Base-by-base conservation (phyloP, 2,113 vertebrate species). In the Grantiella picta region DNA sequence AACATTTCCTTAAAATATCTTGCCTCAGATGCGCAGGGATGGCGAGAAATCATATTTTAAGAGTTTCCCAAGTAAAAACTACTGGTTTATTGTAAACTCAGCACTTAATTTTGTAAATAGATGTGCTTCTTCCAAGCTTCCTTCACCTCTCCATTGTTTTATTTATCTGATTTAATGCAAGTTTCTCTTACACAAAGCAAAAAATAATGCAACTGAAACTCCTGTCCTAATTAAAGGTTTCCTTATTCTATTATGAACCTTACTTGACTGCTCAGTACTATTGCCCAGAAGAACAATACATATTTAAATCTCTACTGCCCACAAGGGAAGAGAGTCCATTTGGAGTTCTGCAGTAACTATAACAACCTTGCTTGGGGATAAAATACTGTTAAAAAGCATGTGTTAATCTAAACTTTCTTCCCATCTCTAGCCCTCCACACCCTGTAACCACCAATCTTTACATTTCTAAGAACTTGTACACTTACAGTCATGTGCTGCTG, bases 201-300 rank as follows among this genome's bases (percentile, higher is more conserved):
- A 71, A 66, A 64, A 89, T 78, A 94, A 92, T 24, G 54, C 79
- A 84, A 38, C 11, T 64, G 40, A 93, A 95, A 93, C 56, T 89
- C 61, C 49, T 66, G 73, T 95, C 91, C 87, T 96, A 96, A 94
- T 94, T 96, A 95, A 78, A 97, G 77, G 44, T 69, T 95, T 95
- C 86, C 78, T 94, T 82, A 91, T 91, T 95, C 73, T 94, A 87
- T 95, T 95, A 89, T 78, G 86, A 95, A 95, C 75, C 79, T 70
- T 64, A 91, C 84, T 97, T 94, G 86, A 60, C 75, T 91, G 89
- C 78, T 92, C 91, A 76, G 81, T 75, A 82, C 75, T 71, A 66
- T 12, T 91, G 92, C 94, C 33, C 72, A 86, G 31, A 92, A 95
- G 68, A 97, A 96, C 93, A 97, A 95, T 89, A 83, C 56, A 75